Evolutionary conservation across 2,113 vertebrate species (phyloP).

Genomic region (Circaetus gallicus): DNA sequence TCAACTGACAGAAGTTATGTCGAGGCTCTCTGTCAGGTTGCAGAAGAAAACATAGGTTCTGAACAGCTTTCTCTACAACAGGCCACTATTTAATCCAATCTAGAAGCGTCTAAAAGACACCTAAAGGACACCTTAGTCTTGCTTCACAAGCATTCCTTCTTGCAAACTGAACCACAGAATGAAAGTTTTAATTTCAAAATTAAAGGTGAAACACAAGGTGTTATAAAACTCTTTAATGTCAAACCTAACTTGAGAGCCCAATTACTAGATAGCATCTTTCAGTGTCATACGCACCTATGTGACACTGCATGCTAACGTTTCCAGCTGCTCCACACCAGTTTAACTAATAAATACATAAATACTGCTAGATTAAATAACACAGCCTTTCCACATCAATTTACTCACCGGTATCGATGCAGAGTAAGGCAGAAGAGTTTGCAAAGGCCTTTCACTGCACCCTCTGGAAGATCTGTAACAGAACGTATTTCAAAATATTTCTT

Average conservation of each 20-base stretch:
- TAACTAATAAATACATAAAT: background rate
- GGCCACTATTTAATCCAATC: background rate
- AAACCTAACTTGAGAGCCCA: background rate
- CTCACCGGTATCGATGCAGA: constrained; percentile 91
- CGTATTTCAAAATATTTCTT: background rate
- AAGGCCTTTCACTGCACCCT: constrained; percentile 90
- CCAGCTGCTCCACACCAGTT: background rate
- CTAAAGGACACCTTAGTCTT: background rate
- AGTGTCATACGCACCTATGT: background rate
- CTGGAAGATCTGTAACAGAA: constrained; percentile 82
- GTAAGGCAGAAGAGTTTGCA: constrained; percentile 97
- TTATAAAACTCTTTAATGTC: background rate
- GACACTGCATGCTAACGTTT: background rate
- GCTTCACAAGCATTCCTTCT: background rate
- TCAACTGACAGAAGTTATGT: background rate
- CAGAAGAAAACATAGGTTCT: background rate
- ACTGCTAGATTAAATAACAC: background rate
- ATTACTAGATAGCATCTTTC: background rate
- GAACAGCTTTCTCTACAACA: background rate
- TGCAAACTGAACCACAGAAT: background rate
- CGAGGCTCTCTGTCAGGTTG: rapidly evolving
- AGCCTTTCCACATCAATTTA: background rate
- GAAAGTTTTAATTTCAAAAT: background rate
- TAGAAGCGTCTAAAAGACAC: background rate
- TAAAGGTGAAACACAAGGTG: background rate